Evolutionary conservation across 2,888 invertebrate genomes (phyloP).

Genomic region (Bedellia somnulentella): DNA sequence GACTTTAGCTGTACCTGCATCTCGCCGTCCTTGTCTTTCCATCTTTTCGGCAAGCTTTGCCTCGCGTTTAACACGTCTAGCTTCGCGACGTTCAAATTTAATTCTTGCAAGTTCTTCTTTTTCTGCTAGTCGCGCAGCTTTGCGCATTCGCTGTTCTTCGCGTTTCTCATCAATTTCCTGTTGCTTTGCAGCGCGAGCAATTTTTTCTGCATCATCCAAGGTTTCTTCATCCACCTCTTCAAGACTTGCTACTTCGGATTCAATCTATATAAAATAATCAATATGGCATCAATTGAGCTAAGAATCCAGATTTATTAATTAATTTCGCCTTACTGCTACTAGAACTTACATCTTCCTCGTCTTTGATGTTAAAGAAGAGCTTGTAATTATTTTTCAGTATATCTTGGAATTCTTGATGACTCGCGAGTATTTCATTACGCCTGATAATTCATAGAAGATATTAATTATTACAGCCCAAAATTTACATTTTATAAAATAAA

Average conservation of each 20-base stretch:
- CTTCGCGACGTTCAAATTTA: constrained; percentile 33
- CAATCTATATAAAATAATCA: too few species aligned
- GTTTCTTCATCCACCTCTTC: constrained; percentile 44
- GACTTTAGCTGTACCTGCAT: constrained; percentile 24
- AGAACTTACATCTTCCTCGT: constrained; percentile 39
- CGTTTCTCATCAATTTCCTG: constrained; percentile 12
- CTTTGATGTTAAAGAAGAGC: constrained; percentile 67
- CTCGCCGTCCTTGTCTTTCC: constrained; percentile 29
- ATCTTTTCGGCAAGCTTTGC: constrained; percentile 23
- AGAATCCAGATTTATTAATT: too few species aligned
- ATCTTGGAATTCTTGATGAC: constrained; percentile 58
- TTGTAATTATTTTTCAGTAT: constrained; percentile 68
- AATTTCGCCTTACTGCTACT: too few species aligned
- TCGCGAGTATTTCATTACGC: constrained; percentile 35
- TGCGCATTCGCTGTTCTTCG: constrained; percentile 24
- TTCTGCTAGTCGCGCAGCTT: constrained; percentile 15
- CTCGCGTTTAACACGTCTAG: constrained; percentile 30
- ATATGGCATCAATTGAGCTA: too few species aligned
- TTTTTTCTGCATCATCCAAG: constrained; percentile 41
- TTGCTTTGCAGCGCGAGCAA: constrained; percentile 23
- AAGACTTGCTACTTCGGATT: constrained; percentile 27
- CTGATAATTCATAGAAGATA: too few species aligned
- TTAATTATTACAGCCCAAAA: too few species aligned
- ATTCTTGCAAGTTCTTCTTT: constrained; percentile 24
- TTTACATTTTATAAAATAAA: too few species aligned